Evolutionary conservation across 2,797 vertebrate species (phyloP).

Genomic region (Artibeus jamaicensis): DNA sequence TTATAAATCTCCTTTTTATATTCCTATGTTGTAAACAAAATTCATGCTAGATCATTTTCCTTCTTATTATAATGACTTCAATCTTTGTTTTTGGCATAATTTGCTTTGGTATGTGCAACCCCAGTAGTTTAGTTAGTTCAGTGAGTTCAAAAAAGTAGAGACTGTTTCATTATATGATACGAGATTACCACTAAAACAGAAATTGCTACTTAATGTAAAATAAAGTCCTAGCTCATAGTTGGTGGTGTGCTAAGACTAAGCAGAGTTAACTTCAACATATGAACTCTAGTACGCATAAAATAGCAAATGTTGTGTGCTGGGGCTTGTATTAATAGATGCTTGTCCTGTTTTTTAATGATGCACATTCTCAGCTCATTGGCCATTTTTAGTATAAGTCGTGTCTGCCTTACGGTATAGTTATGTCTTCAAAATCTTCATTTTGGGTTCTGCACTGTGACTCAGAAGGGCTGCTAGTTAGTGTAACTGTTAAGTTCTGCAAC

Average conservation of each 20-base stretch:
- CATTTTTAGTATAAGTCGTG: background rate
- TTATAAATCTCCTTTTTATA: background rate
- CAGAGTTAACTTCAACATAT: background rate
- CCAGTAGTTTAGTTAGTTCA: background rate
- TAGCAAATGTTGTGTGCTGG: background rate
- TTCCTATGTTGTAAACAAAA: constrained; percentile 20
- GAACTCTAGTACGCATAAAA: background rate
- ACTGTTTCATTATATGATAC: background rate
- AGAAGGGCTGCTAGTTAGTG: background rate
- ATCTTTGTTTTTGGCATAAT: background rate
- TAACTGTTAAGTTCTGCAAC: background rate
- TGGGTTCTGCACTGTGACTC: background rate
- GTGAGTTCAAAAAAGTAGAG: background rate
- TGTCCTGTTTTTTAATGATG: background rate
- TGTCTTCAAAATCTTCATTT: background rate
- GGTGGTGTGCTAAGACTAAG: background rate
- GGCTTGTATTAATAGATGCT: background rate
- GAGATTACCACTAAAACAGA: background rate
- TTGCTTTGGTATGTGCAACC: background rate
- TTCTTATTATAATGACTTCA: background rate
- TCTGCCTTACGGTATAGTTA: background rate
- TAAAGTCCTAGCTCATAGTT: background rate
- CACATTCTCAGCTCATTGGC: background rate
- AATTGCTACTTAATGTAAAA: constrained; percentile 13
- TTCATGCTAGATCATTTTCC: background rate